Evolutionary conservation across 2,797 vertebrate genomes (phyloP), one percentile per base, ranked within the genome.

Genomic region (Cynopterus sphinx): DNA sequence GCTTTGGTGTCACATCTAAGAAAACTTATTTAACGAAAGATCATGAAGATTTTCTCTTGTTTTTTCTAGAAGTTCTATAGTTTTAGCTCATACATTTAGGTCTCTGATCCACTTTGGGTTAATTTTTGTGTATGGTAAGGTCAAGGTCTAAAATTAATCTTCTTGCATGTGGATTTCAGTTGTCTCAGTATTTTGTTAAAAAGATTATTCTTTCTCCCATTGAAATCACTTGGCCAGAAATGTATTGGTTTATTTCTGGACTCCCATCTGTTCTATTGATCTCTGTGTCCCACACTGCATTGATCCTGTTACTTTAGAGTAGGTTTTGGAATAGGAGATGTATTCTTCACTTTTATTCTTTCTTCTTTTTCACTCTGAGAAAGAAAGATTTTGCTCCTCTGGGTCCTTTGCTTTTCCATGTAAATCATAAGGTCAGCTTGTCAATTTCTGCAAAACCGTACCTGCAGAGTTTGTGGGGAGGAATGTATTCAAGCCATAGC

Each of bases 401-500:
- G 13, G 22, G 73, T 57, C 43, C 57, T 70, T 39, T 71, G 33
- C 36, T 12, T 46, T 55, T 46, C 70, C 19, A 1, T 10, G 53
- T n/a, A 17, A 82, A 84, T 12, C 1, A 24, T 31, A 26, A 7
- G 33, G 24, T 55, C 36, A 28, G 16, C 55, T 28, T 24, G 41
- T 71, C 33, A 2, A 10, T 73, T 51, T 87, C 63, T 53, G 39
- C 39, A 2, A 10, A 36, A n/a, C 19, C 13, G 46, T 26, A 63
- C 4, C 4, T 31, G 11, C 1, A 43, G 57, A 26, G 41, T 17
- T 68, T 36, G 2, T 43, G 59, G 63, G 61, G 39, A 74, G 9
- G 53, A 16, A 9, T 0, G 1, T 1, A 0, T 22, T 33, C 51
- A 36, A 39, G 6, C 22, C 36, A 10, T n/a, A 39, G 61, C 55